Conservation (phyloP, 2,113 vertebrate species). For the Sinosuthora webbiana region DNA sequence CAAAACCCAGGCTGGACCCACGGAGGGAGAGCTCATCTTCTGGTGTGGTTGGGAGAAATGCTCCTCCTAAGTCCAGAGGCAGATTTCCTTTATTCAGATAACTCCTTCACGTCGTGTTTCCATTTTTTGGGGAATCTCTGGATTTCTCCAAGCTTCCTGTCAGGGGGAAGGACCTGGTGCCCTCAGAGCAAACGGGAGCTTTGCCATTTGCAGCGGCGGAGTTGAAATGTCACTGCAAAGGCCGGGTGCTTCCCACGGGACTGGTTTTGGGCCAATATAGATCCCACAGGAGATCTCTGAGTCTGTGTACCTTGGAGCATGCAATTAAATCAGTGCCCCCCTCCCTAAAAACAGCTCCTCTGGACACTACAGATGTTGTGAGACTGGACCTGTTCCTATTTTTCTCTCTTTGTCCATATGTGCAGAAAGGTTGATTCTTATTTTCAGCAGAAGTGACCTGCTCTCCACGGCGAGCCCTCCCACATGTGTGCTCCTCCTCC, state of each 20-base stretch:
- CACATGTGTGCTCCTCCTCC: not conserved
- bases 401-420: not conserved
- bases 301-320: not conserved
- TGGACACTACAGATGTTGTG: not conserved
- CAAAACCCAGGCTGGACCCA: not conserved
- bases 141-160: constrained; percentile 27
- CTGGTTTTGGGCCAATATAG: not conserved
- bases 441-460: not conserved
- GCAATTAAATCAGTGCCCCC: not conserved
- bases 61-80: not conserved
- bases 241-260: not conserved
- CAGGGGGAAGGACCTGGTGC: constrained; percentile 11
- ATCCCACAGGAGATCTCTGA: constrained; percentile 3
- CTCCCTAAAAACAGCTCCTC: not conserved
- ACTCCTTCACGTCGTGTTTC: not conserved
- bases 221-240: constrained; percentile 41
- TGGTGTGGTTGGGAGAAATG: not conserved
- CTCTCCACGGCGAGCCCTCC: not conserved
- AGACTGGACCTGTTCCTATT: not conserved
- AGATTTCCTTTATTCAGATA: not conserved
- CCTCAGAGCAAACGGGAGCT: not conserved
- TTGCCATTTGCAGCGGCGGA: constrained; percentile 31
- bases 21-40: not conserved
- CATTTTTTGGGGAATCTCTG: constrained; percentile 21
- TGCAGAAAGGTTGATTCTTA: not conserved